Conservation (phyloP, 37 sponge, comb jelly and placozoan species). For the Crambe crambe region DNA sequence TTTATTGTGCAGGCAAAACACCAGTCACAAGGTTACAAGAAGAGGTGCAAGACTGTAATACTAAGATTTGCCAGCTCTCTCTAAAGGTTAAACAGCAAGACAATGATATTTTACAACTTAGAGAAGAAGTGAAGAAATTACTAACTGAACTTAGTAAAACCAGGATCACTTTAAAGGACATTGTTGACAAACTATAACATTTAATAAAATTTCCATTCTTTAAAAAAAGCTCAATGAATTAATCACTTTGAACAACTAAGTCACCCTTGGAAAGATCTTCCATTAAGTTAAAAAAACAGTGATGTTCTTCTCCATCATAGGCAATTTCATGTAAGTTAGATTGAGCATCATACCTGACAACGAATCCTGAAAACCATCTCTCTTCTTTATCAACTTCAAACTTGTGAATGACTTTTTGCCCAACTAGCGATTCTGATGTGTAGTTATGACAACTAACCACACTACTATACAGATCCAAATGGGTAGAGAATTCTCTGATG, state of each 20-base stretch:
- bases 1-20: too few relatives aligned
- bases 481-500: constrained; percentile 35
- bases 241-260: constrained; percentile 26
- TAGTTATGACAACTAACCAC: not conserved
- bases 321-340: constrained; percentile 38
- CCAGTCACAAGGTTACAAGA: too few relatives aligned
- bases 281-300: constrained; percentile 39
- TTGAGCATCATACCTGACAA: constrained; percentile 39
- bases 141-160: too few relatives aligned
- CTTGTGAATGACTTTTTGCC: constrained; percentile 16
- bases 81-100: too few relatives aligned
- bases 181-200: too few relatives aligned
- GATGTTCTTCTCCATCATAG: constrained; percentile 42
- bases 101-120: too few relatives aligned
- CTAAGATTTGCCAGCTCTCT: too few relatives aligned
- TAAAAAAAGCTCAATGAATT: not conserved
- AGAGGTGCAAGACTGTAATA: too few relatives aligned
- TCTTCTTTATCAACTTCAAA: constrained; percentile 42
- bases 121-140: too few relatives aligned
- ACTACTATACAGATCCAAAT: not conserved
- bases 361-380: constrained; percentile 30
- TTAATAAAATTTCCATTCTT: too few relatives aligned
- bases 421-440: constrained; percentile 28
- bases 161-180: too few relatives aligned
- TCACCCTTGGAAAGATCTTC: constrained; percentile 37